Conservation (phyloP, 2,113 vertebrate species). For the Neofelis nebulosa region DNA sequence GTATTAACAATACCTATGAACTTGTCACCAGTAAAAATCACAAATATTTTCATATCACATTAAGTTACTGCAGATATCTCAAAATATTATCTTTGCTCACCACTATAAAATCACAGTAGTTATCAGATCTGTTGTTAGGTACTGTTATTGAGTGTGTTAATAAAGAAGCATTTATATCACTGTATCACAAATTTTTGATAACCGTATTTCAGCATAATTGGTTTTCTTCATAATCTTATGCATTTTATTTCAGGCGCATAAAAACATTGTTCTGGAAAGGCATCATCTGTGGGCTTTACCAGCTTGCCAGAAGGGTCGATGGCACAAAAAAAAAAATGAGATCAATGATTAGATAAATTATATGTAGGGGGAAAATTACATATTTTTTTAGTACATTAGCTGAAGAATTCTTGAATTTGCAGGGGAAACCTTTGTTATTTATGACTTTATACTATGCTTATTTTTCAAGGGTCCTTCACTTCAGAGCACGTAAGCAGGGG, state of each 20-base stretch:
- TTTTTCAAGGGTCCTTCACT: neutral
- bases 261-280: neutral
- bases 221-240: neutral
- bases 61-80: neutral
- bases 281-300: neutral
- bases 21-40: neutral
- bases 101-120: neutral
- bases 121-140: neutral
- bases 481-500: neutral
- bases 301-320: neutral
- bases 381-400: neutral
- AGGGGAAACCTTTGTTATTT: slow-evolving; percentile 5
- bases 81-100: neutral
- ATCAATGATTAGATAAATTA: neutral
- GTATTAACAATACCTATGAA: neutral
- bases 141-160: slow-evolving; percentile 34
- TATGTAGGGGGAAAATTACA: neutral
- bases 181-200: neutral
- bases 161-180: neutral
- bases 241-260: slow-evolving; percentile 41
- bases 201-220: neutral
- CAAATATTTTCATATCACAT: slow-evolving; percentile 19
- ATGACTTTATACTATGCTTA: neutral
- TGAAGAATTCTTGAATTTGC: slow-evolving; percentile 11
- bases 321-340: neutral